Evolutionary conservation across 2,113 vertebrate species (phyloP).

Genomic region (Catharus bicknelli): DNA sequence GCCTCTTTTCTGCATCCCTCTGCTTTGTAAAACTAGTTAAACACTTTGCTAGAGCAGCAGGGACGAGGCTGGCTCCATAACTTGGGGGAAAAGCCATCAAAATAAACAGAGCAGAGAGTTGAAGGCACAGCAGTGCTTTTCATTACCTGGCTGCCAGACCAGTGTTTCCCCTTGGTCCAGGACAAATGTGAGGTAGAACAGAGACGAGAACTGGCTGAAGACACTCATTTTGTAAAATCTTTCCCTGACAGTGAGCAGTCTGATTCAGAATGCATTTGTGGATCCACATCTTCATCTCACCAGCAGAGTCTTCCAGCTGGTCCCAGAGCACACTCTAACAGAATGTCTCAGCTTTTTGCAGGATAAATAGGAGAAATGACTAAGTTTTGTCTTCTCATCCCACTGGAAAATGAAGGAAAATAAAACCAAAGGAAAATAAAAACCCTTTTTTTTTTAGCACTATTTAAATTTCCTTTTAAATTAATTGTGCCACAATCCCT

Average conservation of each 20-base stretch:
- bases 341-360: not conserved
- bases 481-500: not conserved
- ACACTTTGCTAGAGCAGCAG: not conserved
- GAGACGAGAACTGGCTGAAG: not conserved
- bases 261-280: not conserved
- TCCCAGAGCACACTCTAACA: not conserved
- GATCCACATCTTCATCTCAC: not conserved
- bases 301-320: not conserved
- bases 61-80: not conserved
- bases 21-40: not conserved
- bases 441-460: not conserved
- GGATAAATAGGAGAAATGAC: not conserved
- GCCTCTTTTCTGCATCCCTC: not conserved
- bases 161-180: not conserved
- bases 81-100: not conserved
- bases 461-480: not conserved
- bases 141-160: not conserved
- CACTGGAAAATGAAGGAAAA: no score
- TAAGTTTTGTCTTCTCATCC: not conserved
- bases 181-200: fast-evolving
- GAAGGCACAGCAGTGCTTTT: not conserved
- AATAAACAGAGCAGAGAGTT: not conserved
- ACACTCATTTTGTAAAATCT: not conserved
- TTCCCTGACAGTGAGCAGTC: not conserved
- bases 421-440: not conserved